Conservation (phyloP, 2,113 vertebrate genomes). For the Leptobrachium leishanense region DNA sequence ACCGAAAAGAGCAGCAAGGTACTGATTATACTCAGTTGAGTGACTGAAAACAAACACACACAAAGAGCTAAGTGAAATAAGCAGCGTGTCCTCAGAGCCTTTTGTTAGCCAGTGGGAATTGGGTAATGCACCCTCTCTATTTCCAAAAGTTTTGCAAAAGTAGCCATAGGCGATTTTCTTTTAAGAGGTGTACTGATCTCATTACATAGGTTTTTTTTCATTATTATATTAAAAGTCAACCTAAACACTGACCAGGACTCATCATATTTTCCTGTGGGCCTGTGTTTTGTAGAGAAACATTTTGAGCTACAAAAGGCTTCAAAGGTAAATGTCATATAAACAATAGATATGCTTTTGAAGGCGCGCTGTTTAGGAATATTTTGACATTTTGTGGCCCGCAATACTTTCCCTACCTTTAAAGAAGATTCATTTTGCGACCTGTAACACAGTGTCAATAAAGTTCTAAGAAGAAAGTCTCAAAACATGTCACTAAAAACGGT, state of each 20-base stretch:
- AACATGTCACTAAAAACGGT: not conserved
- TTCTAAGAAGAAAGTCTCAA: conserved; percentile 6
- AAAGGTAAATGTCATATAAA: conserved; percentile 40
- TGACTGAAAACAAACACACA: too few species aligned
- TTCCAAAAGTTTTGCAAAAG: too few species aligned
- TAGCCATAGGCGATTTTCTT: too few species aligned
- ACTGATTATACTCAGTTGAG: too few species aligned
- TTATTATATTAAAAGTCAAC: not conserved
- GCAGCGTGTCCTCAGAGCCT: too few species aligned
- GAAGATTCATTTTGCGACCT: conserved; percentile 26
- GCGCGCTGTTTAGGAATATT: conserved; percentile 30
- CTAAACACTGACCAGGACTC: not conserved
- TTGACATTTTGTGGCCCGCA: conserved; percentile 35
- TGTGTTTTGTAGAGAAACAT: conserved; percentile 19
- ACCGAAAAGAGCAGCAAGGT: too few species aligned
- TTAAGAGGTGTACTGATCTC: too few species aligned
- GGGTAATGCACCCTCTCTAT: too few species aligned
- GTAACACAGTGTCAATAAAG: conserved; percentile 17
- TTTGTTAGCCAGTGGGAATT: too few species aligned
- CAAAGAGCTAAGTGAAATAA: too few species aligned
- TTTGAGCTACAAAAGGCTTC: conserved; percentile 33
- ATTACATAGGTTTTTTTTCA: too few species aligned
- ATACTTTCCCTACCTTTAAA: conserved; percentile 20
- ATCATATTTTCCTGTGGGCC: conserved; percentile 3
- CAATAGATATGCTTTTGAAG: conserved; percentile 27